phyloP scores from a whole-genome alignment of 2,113 vertebrate genomes.

The Scomber scombrus region DNA sequence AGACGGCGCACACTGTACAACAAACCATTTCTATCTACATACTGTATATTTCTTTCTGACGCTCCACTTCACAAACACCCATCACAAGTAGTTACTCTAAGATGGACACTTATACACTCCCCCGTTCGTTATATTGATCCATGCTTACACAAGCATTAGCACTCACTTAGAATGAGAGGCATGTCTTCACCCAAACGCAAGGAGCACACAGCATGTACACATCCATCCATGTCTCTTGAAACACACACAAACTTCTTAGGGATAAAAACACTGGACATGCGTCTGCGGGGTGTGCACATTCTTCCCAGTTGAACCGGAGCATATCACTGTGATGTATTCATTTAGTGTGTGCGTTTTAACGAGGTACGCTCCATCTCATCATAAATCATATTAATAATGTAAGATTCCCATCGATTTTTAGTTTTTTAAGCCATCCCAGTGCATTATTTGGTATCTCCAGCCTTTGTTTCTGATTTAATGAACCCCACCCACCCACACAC shows the following conservation, averaged over 20 bases:
- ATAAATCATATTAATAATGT: slow-evolving; percentile 74
- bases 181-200: slow-evolving; percentile 60
- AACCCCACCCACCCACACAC: slow-evolving; percentile 29
- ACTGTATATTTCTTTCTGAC: slow-evolving; percentile 45
- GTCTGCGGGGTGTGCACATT: slow-evolving; percentile 20
- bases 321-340: slow-evolving; percentile 63
- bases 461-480: slow-evolving; percentile 65
- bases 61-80: slow-evolving; percentile 48
- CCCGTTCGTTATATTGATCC: slow-evolving; percentile 77
- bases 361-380: slow-evolving; percentile 44
- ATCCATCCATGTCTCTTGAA: slow-evolving; percentile 2
- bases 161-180: slow-evolving; percentile 76
- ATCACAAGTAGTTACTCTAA: slow-evolving; percentile 63
- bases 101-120: slow-evolving; percentile 80
- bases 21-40: slow-evolving; percentile 23
- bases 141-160: slow-evolving; percentile 80
- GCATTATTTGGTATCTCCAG: slow-evolving; percentile 54
- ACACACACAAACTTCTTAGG: slow-evolving; percentile 17
- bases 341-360: slow-evolving; percentile 74
- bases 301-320: slow-evolving; percentile 32
- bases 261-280: slow-evolving; percentile 9
- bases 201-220: slow-evolving; percentile 22
- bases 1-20: neutral
- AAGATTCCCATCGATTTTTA: slow-evolving; percentile 60
- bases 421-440: slow-evolving; percentile 41